Percentiles rank a stretch among this genome's conserved stretches.
Conservation (phyloP, 2,113 vertebrate genomes). For the Anoura caudifer region DNA sequence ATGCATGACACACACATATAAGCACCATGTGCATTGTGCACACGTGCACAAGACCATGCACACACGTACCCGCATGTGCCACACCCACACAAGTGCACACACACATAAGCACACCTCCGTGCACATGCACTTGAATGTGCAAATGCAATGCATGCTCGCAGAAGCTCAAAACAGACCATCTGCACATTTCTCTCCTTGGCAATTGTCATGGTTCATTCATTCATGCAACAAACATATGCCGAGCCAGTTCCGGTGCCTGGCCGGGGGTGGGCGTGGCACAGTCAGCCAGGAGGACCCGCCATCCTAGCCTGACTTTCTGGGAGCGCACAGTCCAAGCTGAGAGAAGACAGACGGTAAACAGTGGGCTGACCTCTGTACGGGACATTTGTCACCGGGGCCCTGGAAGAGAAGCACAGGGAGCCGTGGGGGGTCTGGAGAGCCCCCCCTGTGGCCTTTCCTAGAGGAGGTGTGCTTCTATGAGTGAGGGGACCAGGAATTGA, state of each 20-base stretch:
- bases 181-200: not conserved
- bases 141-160: not conserved
- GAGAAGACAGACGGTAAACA: not conserved
- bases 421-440: not conserved
- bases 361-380: not conserved
- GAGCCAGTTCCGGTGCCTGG: not conserved
- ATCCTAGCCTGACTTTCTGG: not conserved
- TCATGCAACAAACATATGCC: not conserved
- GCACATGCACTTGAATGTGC: rapidly evolving
- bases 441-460: rapidly evolving
- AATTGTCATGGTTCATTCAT: not conserved
- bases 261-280: not conserved
- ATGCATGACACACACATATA: not conserved
- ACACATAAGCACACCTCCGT: not conserved
- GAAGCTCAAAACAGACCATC: not conserved
- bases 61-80: rapidly evolving
- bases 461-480: not conserved
- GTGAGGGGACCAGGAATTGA: not conserved
- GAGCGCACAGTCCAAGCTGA: not conserved
- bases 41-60: rapidly evolving
- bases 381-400: not conserved
- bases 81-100: not conserved
- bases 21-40: too few species aligned
- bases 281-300: not conserved
- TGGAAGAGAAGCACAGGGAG: not conserved